phyloP scores from a whole-genome alignment of 2,797 vertebrate genomes.

The Liasis olivaceus region DNA sequence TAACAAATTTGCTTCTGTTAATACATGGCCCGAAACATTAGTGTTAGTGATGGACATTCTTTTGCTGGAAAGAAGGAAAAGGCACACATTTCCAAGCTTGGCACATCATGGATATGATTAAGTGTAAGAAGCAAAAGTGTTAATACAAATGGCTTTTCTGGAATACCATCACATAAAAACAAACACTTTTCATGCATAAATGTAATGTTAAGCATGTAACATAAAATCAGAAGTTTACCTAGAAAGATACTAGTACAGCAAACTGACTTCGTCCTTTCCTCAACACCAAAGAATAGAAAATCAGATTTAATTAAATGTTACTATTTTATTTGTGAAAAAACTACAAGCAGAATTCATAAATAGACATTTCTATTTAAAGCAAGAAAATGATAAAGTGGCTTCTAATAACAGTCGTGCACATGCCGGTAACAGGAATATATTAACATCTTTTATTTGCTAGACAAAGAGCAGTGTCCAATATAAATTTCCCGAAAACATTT shows the following conservation, averaged over 20 bases:
- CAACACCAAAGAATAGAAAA: constrained; percentile 69
- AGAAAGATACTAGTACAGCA: neutral
- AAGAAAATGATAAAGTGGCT: constrained; percentile 93
- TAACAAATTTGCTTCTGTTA: neutral
- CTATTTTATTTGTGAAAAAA: constrained; percentile 99
- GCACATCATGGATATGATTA: neutral
- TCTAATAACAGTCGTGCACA: constrained; percentile 99
- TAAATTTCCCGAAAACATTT: constrained; percentile 93
- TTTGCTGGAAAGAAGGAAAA: neutral
- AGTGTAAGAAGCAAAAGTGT: neutral
- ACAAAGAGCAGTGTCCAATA: constrained; percentile 95
- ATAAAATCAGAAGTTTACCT: neutral
- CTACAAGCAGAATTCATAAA: constrained; percentile 99
- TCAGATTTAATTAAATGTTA: constrained; percentile 86
- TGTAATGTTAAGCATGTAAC: neutral
- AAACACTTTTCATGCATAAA: neutral
- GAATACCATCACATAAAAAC: neutral
- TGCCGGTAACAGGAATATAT: constrained; percentile 99
- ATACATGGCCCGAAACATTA: neutral
- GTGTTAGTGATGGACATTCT: neutral
- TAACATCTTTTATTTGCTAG: constrained; percentile 97
- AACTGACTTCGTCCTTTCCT: constrained; percentile 16
- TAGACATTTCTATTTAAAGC: constrained; percentile 99
- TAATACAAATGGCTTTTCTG: neutral
- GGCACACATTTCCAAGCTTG: neutral